Base-by-base conservation (phyloP, 2,888 invertebrate genomes). In the Romanomermis culicivorax region DNA sequence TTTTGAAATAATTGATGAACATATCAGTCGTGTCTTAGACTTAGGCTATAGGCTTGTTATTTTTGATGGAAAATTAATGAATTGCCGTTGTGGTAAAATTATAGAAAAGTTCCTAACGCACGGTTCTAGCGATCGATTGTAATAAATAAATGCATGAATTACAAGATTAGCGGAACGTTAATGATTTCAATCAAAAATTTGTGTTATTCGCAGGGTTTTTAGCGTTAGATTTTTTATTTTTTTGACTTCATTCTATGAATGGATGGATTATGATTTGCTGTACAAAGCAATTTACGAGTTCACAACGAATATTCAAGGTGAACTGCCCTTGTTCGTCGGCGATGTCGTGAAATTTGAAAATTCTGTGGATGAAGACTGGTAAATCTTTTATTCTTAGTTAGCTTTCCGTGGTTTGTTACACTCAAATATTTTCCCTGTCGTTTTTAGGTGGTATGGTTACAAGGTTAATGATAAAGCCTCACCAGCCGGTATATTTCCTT, bases 191-290 rank as follows among this genome's bases (percentile, higher is more conserved):
- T n/a, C n/a, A n/a, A n/a, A n/a, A n/a, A n/a, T n/a, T n/a, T n/a
- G n/a, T n/a, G n/a, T n/a, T n/a, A n/a, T n/a, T n/a, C n/a, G n/a
- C n/a, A n/a, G n/a, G n/a, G n/a, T n/a, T n/a, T n/a, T n/a, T n/a
- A n/a, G n/a, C n/a, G n/a, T n/a, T n/a, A n/a, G n/a, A n/a, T n/a
- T n/a, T n/a, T 60, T 77, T 78, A 55, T 57, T 56, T 69, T 71
- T 56, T 78, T 86, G 86, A 87, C 76, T 86, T 87, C 74, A 82
- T 85, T n/a, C n/a, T n/a, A n/a, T n/a, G n/a, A n/a, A 36, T 36
- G 36, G 36, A 36, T 36, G 36, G 36, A 36, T 36, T 36, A 11
- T 17, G 17, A 17, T 36, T 36, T 7, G 11, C 7, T 36, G 17
- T 36, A 36, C 36, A 36, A 36, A 36, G 36, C 36, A 17, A 17